Conservation (phyloP, 64 coral and sea anemone genomes). For the Pocillopora damicornis region DNA sequence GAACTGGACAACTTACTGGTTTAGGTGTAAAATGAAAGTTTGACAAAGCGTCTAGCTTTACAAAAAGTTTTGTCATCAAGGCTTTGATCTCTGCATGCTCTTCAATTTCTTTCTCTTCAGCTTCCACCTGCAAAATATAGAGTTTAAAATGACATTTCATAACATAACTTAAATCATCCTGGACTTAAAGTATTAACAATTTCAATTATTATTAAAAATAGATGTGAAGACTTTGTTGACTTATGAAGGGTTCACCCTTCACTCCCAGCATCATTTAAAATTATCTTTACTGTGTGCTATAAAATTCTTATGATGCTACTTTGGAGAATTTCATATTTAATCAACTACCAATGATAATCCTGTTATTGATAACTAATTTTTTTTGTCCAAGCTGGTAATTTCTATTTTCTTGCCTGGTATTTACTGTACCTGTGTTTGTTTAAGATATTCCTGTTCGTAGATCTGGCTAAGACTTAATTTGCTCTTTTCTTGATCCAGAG, state of each 20-base stretch:
- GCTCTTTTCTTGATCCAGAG: conserved; percentile 95
- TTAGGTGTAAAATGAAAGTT: conserved; percentile 99
- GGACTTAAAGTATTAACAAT: no score
- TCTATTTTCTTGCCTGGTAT: neutral
- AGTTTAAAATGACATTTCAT: neutral
- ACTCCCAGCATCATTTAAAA: no score
- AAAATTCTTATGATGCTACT: no score
- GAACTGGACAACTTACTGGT: conserved; percentile 67
- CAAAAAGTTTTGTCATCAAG: conserved; percentile 87
- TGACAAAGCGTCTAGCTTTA: conserved; percentile 88
- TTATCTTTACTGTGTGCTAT: no score
- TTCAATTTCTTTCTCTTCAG: conserved; percentile 68
- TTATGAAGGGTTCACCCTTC: no score
- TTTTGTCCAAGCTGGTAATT: no score
- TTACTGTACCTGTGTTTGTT: conserved; percentile 65
- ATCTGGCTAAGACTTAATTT: conserved; percentile 96
- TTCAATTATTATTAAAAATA: no score
- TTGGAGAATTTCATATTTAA: no score
- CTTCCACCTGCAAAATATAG: conserved; percentile 28
- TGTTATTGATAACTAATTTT: no score
- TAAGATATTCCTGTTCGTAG: conserved; percentile 95
- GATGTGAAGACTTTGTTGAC: no score
- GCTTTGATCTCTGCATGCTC: conserved; percentile 77
- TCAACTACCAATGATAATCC: no score
- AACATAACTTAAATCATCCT: neutral